Evolutionary conservation across 2,888 invertebrate genomes (phyloP).

Genomic region (Drosophila conformis): DNA sequence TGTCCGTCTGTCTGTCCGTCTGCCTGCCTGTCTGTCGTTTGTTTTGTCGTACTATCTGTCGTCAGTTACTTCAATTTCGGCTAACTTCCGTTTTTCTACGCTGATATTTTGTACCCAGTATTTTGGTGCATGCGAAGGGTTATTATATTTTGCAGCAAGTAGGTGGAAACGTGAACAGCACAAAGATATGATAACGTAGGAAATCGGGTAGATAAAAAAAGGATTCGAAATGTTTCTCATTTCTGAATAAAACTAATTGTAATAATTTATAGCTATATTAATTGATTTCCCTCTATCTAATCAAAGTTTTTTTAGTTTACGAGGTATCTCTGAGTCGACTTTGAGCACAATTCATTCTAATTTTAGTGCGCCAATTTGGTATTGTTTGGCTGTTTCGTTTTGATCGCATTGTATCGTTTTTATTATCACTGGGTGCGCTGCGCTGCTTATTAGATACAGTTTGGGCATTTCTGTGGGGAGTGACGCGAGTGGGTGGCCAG

Average conservation of each 20-base stretch:
- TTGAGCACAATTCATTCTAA: neutral
- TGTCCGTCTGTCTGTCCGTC: neutral
- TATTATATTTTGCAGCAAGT: neutral
- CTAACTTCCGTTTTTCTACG: constrained; percentile 50
- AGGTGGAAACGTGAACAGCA: neutral
- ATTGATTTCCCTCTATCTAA: neutral
- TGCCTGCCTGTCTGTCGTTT: constrained; percentile 17
- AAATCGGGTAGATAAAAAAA: neutral
- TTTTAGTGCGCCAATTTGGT: constrained; percentile 52
- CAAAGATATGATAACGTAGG: neutral
- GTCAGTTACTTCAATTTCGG: constrained; percentile 45
- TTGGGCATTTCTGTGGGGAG: constrained; percentile 10
- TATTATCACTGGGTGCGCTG: constrained; percentile 51
- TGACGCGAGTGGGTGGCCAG: neutral
- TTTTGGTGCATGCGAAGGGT: neutral
- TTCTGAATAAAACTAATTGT: neutral
- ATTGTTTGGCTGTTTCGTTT: constrained; percentile 46
- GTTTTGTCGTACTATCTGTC: constrained; percentile 52
- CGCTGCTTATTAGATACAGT: constrained; percentile 50
- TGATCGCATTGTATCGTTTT: constrained; percentile 52
- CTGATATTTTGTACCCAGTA: constrained; percentile 37
- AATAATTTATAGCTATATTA: no score
- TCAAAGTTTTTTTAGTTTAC: neutral
- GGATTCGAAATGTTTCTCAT: rapidly evolving
- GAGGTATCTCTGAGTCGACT: constrained; percentile 17